Evolutionary conservation across 2,113 vertebrate species (phyloP).

Genomic region (Silurus glanis): DNA sequence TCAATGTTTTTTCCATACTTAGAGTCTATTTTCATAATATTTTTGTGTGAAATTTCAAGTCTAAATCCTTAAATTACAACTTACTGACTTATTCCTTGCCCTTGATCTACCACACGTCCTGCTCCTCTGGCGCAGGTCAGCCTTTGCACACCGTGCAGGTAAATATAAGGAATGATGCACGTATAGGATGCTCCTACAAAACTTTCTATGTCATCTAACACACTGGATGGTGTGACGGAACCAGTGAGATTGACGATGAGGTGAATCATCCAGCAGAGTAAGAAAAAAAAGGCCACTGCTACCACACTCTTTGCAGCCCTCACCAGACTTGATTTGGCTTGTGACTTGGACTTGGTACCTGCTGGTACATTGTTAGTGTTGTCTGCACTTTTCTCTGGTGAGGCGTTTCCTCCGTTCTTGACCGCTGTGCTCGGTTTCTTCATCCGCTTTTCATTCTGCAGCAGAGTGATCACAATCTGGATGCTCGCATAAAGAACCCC

Average conservation of each 20-base stretch:
- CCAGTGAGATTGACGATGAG: slow-evolving; percentile 65
- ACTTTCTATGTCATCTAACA: slow-evolving; percentile 66
- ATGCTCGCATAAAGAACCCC: slow-evolving; percentile 61
- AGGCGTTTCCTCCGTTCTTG: not conserved
- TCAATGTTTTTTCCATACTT: not conserved
- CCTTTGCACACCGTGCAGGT: slow-evolving; percentile 70
- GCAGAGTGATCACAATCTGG: slow-evolving; percentile 67
- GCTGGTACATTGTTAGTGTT: not conserved
- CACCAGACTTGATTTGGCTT: slow-evolving; percentile 60
- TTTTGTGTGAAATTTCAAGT: too few relatives aligned
- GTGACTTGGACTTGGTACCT: slow-evolving; percentile 37
- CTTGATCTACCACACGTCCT: not conserved
- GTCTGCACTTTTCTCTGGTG: not conserved
- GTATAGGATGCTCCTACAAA: slow-evolving; percentile 71
- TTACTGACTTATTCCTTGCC: not conserved
- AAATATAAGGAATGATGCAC: slow-evolving; percentile 72
- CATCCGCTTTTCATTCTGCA: slow-evolving; percentile 64
- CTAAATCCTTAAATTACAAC: not conserved
- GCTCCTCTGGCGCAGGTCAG: slow-evolving; percentile 54
- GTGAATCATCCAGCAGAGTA: slow-evolving; percentile 74
- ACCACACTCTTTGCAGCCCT: slow-evolving; percentile 75
- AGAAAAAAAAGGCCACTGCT: slow-evolving; percentile 70
- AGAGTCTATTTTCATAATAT: not conserved
- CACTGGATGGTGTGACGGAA: slow-evolving; percentile 55
- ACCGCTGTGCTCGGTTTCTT: slow-evolving; percentile 21